These are phyloP conservation scores for Hydropsyche betteni DNA, from an alignment of 2,888 invertebrate species.

Conservation along the genomic window DNA sequence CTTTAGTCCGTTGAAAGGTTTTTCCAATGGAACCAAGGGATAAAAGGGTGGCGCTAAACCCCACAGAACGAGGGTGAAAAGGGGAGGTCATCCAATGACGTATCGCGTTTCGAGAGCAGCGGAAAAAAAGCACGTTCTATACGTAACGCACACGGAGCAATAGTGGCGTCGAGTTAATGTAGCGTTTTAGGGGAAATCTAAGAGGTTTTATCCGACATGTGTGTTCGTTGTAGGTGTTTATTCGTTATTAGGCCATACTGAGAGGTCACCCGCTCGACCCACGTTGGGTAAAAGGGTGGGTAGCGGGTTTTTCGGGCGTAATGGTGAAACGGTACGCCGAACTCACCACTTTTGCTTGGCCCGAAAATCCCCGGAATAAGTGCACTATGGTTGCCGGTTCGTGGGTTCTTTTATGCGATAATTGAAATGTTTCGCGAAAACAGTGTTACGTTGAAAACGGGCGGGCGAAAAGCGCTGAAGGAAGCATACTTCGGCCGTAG, in stretches of 20 bases:
- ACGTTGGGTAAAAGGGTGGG: background rate
- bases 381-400: no score
- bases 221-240: conserved; percentile 5
- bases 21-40: background rate
- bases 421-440: no score
- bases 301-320: conserved; percentile 3
- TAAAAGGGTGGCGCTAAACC: no score
- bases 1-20: conserved; percentile 22
- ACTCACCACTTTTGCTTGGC: conserved; percentile 3
- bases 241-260: conserved; percentile 19
- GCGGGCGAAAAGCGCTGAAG: no score
- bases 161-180: conserved; percentile 8
- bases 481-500: no score
- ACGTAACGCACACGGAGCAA: background rate
- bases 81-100: no score
- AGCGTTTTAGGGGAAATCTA: conserved; percentile 33
- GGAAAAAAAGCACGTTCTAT: no score
- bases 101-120: no score
- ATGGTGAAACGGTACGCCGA: conserved; percentile 19
- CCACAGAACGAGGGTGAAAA: no score
- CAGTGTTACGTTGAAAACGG: no score
- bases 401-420: no score
- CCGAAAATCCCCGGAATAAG: background rate
- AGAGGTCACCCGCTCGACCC: background rate
- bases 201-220: conserved; percentile 26